phyloP scores from a whole-genome alignment of 2,113 vertebrate species.

The Crotalus helleri region DNA sequence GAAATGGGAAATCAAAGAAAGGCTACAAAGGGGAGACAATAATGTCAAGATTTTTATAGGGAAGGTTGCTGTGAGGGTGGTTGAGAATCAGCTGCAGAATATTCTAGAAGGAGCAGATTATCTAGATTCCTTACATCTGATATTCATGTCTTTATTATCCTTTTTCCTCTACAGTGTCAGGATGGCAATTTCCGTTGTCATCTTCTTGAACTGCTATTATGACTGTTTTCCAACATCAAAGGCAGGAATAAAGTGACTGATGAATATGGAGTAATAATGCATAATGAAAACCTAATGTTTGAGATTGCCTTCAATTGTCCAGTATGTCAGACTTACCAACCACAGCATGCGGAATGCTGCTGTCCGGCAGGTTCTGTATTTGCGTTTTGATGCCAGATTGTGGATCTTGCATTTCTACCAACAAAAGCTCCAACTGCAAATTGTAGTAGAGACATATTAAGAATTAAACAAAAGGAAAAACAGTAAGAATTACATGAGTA shows the following conservation, averaged over 20 bases:
- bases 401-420: conserved; percentile 94
- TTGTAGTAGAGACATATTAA: not conserved
- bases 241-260: conserved; percentile 11
- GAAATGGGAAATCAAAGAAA: not conserved
- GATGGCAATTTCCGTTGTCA: not conserved
- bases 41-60: not conserved
- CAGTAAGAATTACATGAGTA: not conserved
- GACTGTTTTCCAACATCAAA: not conserved
- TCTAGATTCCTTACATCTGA: not conserved
- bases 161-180: not conserved
- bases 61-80: not conserved
- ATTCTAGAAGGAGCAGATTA: not conserved
- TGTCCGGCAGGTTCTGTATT: conserved; percentile 82
- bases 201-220: not conserved
- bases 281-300: not conserved
- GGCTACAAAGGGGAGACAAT: not conserved
- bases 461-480: not conserved
- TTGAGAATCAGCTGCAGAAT: not conserved
- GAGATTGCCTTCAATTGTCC: not conserved
- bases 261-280: conserved; percentile 1
- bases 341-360: conserved; percentile 87
- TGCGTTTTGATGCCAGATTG: conserved; percentile 83
- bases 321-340: conserved; percentile 73
- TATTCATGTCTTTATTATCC: not conserved
- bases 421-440: conserved; percentile 80